Base-by-base conservation (phyloP, 2,797 vertebrate genomes). In the Channallabes apus region DNA sequence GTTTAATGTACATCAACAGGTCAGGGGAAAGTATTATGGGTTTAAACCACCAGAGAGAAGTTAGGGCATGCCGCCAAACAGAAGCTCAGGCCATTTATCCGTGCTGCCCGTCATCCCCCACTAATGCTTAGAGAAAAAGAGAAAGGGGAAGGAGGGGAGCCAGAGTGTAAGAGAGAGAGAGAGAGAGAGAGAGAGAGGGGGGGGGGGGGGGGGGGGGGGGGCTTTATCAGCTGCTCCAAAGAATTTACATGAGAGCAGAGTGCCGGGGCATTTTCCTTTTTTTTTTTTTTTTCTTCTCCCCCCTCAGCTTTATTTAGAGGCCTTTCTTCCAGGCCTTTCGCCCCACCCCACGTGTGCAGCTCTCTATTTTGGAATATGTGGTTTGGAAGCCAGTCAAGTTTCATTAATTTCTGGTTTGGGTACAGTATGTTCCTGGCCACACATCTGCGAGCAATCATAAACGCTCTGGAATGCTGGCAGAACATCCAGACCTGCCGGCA, bases 401-500 rank as follows among this genome's bases (percentile, higher is more conserved):
- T 97, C 96, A 98, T 98, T 98, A 97, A 98, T 98, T 98, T 97
- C 96, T 97, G 96, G 96, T 97, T 96, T 97, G 97, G 97, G 98
- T 99, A 99, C 98, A 98, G 95, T 95, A 94, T 99, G 98, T 99
- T 99, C 98, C 97, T 98, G 97, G 97, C 98, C 96, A 96, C 97
- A 97, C 98, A 99, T 99, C 98, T 99, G 98, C 97, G 97, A 97
- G 96, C 95, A 95, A 98, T 98, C 97, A 99, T 97, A 98, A 98
- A 98, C 96, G 97, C 96, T 96, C 97, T 96, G 96, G 97, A 99
- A 98, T 97, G 97, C 97, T 99, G 98, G 98, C 97, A 98, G 98
- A 97, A 99, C 98, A 98, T 97, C 96, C 96, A 98, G 98, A 97
- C 97, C 98, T 97, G 97, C 97, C 96, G 96, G 97, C 97, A 96